phyloP scores from a whole-genome alignment of 1,140 invertebrate genomes.

The Micrasema longulum region DNA sequence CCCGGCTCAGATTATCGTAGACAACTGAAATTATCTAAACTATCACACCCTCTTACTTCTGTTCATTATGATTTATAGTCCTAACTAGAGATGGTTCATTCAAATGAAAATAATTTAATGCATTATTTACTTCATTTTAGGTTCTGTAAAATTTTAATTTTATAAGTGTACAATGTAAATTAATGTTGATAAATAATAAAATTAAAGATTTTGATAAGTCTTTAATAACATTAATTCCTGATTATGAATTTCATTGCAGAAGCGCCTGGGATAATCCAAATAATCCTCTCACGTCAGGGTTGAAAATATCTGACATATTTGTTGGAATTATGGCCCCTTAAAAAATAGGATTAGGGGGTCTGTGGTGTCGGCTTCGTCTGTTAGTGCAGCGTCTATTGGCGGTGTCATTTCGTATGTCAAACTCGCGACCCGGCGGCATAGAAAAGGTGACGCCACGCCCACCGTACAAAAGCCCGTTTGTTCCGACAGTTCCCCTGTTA shows the following conservation, averaged over 20 bases:
- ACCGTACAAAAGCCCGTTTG: conserved; percentile 7
- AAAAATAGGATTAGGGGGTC: not conserved
- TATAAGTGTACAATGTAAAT: too few relatives aligned
- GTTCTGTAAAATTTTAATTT: not conserved
- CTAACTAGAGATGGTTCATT: not conserved
- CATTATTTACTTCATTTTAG: not conserved
- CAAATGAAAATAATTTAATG: too few relatives aligned
- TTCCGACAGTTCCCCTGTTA: too few relatives aligned
- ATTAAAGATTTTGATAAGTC: not conserved
- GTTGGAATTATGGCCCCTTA: not conserved
- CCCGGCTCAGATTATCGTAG: too few relatives aligned
- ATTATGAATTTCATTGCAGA: not conserved
- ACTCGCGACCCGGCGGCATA: conserved; percentile 28
- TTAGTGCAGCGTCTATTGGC: conserved; percentile 31
- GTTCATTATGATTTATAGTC: too few relatives aligned
- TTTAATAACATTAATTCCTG: not conserved
- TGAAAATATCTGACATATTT: not conserved
- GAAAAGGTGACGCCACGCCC: conserved; percentile 1
- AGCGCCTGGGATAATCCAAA: not conserved
- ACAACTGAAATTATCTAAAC: too few relatives aligned
- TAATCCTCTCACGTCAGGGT: too few relatives aligned
- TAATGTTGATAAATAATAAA: too few relatives aligned
- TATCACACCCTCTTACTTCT: too few relatives aligned
- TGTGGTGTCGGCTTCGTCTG: conserved; percentile 15
- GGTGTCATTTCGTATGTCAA: conserved; percentile 34